Percentiles rank a stretch among this genome's conserved stretches.
phyloP scores from a whole-genome alignment of 2,113 vertebrate genomes.

The Callopanchax toddi region DNA sequence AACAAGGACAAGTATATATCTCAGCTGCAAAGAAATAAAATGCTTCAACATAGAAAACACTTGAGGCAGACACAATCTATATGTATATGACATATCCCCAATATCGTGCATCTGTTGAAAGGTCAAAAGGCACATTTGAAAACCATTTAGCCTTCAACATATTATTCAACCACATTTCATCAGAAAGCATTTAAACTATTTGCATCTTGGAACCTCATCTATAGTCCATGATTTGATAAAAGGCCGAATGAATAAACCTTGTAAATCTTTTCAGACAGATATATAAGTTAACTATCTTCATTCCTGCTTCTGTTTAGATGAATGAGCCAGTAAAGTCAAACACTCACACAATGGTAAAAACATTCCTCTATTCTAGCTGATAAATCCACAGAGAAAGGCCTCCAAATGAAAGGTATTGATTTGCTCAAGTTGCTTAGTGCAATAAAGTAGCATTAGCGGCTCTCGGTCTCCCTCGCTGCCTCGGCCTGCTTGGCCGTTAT shows the following conservation, averaged over 20 bases:
- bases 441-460: slow-evolving; percentile 35
- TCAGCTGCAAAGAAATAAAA: background rate
- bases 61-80: background rate
- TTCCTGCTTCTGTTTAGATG: slow-evolving; percentile 13
- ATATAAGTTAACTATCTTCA: slow-evolving; percentile 14
- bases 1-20: no score
- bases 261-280: slow-evolving; percentile 21
- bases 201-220: slow-evolving; percentile 6
- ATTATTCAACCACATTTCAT: slow-evolving; percentile 12
- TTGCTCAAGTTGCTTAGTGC: slow-evolving; percentile 53
- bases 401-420: slow-evolving; percentile 68
- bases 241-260: slow-evolving; percentile 12
- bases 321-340: slow-evolving; percentile 17
- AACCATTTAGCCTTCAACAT: slow-evolving; percentile 5
- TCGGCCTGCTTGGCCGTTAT: slow-evolving; percentile 37
- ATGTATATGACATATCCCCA: slow-evolving; percentile 18
- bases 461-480: slow-evolving; percentile 27
- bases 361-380: slow-evolving; percentile 46
- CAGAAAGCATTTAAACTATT: slow-evolving; percentile 9
- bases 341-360: slow-evolving; percentile 17
- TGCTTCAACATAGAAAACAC: background rate
- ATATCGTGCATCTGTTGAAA: slow-evolving; percentile 29
- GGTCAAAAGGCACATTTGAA: slow-evolving; percentile 8
- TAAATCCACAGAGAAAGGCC: slow-evolving; percentile 59
- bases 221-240: background rate